Evolutionary conservation across 2,888 invertebrate genomes (phyloP).

Genomic region (Allacma fusca): DNA sequence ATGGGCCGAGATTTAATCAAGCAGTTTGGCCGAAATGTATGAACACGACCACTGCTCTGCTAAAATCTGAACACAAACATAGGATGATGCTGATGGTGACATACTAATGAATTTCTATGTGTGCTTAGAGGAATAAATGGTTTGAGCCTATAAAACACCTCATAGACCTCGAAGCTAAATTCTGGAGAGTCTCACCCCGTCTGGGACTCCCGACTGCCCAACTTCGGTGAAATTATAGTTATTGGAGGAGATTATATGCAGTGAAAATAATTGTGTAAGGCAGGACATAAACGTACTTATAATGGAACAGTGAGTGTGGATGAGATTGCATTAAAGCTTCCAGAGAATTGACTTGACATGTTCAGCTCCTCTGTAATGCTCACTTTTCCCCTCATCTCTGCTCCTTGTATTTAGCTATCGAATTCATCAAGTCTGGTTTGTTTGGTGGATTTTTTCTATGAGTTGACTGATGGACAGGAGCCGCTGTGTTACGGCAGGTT

Average conservation of each 20-base stretch:
- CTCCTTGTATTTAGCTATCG: not conserved
- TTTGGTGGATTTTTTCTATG: slow-evolving; percentile 40
- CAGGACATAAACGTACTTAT: not conserved
- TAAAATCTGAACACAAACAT: slow-evolving; percentile 10
- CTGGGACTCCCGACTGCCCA: not conserved
- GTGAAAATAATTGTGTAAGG: not conserved
- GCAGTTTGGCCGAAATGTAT: not conserved
- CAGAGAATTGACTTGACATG: not conserved
- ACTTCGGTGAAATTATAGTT: not conserved
- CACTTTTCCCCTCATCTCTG: slow-evolving; percentile 20
- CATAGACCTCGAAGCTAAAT: too few species aligned
- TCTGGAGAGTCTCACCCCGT: not conserved
- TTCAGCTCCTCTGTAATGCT: not conserved
- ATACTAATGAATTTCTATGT: not conserved
- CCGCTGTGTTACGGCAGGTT: slow-evolving; percentile 6
- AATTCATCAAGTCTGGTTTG: slow-evolving; percentile 41
- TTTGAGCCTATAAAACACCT: too few species aligned
- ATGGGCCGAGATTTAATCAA: slow-evolving; percentile 3
- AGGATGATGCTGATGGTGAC: not conserved
- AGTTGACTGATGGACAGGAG: slow-evolving; percentile 20
- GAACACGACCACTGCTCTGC: not conserved
- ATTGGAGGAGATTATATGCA: not conserved
- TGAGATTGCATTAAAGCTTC: slow-evolving; percentile 2
- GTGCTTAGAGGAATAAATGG: too few species aligned
- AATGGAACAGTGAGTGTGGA: not conserved